Conservation (phyloP, 2,113 vertebrate genomes). For the Morphnarchus princeps region DNA sequence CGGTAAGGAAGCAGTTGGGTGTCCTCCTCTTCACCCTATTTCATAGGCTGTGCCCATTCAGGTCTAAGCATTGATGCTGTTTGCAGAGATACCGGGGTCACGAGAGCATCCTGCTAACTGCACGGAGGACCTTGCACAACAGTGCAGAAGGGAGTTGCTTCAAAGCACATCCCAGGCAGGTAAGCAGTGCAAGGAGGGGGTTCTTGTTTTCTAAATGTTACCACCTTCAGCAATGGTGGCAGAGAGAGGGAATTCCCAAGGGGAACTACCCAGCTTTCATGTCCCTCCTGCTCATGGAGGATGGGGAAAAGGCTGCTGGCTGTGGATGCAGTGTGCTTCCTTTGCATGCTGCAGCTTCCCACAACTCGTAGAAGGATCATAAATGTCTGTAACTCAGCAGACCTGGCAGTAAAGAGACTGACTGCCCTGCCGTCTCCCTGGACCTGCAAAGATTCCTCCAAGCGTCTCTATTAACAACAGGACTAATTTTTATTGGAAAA, state of each 20-base stretch:
- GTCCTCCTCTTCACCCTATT: not conserved
- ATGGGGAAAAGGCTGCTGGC: not conserved
- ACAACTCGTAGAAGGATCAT: not conserved
- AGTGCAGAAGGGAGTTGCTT: not conserved
- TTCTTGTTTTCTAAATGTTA: not conserved
- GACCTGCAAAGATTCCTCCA: not conserved
- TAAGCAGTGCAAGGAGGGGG: not conserved
- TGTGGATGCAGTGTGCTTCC: not conserved
- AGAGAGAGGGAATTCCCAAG: not conserved
- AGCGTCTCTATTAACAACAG: not conserved
- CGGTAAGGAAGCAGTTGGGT: not conserved
- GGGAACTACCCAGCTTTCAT: not conserved
- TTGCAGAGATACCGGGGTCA: not conserved
- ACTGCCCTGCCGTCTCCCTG: not conserved
- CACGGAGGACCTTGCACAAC: not conserved
- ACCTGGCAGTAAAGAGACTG: not conserved
- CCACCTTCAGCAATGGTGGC: not conserved
- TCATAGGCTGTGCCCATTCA: not conserved
- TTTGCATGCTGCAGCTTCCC: not conserved
- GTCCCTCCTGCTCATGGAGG: not conserved
- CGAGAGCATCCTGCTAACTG: not conserved
- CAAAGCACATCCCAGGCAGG: not conserved
- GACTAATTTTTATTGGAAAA: slow-evolving; percentile 43
- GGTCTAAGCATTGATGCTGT: not conserved
- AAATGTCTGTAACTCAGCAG: not conserved